Base-by-base conservation (phyloP, 2,888 invertebrate species). In the Folsomia manolachei region DNA sequence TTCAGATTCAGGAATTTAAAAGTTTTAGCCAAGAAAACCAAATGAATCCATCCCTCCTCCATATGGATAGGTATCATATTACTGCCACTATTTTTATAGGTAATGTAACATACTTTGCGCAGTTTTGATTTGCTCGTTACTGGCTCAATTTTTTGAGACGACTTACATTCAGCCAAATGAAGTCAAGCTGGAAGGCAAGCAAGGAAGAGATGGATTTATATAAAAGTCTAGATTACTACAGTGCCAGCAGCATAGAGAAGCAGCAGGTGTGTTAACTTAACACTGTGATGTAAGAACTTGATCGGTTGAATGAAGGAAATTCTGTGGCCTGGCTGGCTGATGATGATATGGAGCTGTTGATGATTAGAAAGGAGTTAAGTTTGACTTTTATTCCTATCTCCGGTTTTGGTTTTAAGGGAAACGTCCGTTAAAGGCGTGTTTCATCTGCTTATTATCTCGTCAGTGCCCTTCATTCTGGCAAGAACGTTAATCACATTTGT, bases 371-470 rank as follows among this genome's bases (percentile, higher is more conserved):
- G 70, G 75, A 75, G 74, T 73, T 72, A 69, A 71, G 67, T 52
- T 71, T 71, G 73, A 73, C 72, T 75, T 73, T 39, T 39, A n/a
- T n/a, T n/a, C n/a, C n/a, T 75, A 71, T 75, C 75, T 75, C 53
- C 62, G 63, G 66, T 68, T 60, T 61, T 68, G 64, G 66, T 73
- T 25, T 67, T 63, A 63, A 69, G 68, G 69, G 56, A 67, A 72
- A 70, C 67, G 75, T 75, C 75, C 72, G 75, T 69, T 70, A 77
- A n/a, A n/a, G 77, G 77, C 77, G 74, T 77, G 74, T 75, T 75
- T 77, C 74, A 74, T 75, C 73, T 76, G 75, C 79, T 79, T 79
- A 79, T 79, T 79, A 79, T 79, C 79, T 78, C 79, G 79, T 79
- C 79, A 79, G 71, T 68, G 70, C 72, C 70, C 71, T 75, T 73